Percentiles rank a stretch among this genome's conserved stretches.
These are phyloP conservation scores for Taphrorychus bicolor DNA, from an alignment of 2,888 invertebrate genomes.

Conservation along the genomic window DNA sequence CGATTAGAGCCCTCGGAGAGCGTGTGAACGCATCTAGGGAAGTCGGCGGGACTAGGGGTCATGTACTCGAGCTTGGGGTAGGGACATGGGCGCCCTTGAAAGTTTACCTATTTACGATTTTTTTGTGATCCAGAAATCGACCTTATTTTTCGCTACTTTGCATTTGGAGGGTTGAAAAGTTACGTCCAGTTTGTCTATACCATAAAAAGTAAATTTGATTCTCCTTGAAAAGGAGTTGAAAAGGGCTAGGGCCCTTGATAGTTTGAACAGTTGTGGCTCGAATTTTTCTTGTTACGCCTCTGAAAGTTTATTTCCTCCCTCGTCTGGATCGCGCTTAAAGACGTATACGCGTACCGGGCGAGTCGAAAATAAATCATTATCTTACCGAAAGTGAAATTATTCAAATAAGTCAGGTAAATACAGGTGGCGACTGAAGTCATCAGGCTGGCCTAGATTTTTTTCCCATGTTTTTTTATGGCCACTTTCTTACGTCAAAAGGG, in stretches of 20 bases:
- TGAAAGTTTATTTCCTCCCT: conserved; percentile 35
- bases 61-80: conserved; percentile 33
- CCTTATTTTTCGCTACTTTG: not conserved
- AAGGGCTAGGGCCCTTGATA: too few relatives aligned
- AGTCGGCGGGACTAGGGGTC: conserved; percentile 33
- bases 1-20: conserved; percentile 50
- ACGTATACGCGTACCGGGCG: conserved; percentile 29
- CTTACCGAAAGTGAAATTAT: conserved; percentile 53
- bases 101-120: conserved; percentile 10
- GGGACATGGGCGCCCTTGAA: conserved; percentile 37
- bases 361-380: conserved; percentile 45
- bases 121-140: not conserved
- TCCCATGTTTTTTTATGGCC: conserved; percentile 26
- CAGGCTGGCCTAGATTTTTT: conserved; percentile 44
- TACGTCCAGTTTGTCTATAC: too few relatives aligned
- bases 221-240: too few relatives aligned
- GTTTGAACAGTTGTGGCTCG: too few relatives aligned
- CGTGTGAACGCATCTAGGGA: conserved; percentile 54
- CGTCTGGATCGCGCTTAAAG: conserved; percentile 20
- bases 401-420: conserved; percentile 54
- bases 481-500: conserved; percentile 38
- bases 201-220: too few relatives aligned
- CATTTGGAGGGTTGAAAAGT: not conserved
- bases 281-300: conserved; percentile 17
- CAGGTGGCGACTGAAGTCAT: conserved; percentile 48